phyloP scores from a whole-genome alignment of 2,888 invertebrate genomes.

The Hesperia comma region DNA sequence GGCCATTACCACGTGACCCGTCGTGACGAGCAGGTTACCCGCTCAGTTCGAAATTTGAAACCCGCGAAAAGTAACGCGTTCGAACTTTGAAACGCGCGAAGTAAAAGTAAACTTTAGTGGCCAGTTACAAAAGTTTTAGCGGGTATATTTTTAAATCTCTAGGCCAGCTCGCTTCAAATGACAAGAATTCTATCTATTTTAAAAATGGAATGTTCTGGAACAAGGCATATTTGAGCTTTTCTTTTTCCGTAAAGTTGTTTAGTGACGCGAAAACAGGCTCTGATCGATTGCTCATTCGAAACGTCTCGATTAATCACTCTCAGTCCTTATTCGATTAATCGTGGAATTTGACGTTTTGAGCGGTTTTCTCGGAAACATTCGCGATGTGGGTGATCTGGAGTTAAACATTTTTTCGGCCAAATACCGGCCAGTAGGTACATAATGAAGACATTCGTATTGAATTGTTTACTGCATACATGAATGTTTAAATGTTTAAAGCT shows the following conservation, averaged over 20 bases:
- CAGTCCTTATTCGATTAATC: conserved; percentile 69
- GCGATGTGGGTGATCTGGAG: conserved; percentile 66
- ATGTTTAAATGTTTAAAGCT: conserved; percentile 45
- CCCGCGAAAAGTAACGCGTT: conserved; percentile 11
- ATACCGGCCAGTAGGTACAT: conserved; percentile 56
- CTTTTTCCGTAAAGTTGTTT: conserved; percentile 43
- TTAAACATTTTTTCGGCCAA: conserved; percentile 61
- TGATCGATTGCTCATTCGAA: conserved; percentile 54
- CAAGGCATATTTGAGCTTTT: conserved; percentile 23
- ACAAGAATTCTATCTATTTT: conserved; percentile 13
- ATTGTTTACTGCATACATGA: conserved; percentile 64
- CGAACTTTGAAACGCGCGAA: conserved; percentile 39
- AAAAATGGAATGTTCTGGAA: conserved; percentile 30
- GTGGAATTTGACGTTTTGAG: conserved; percentile 69
- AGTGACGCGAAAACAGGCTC: conserved; percentile 45
- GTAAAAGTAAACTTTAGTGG: conserved; percentile 21
- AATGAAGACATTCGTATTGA: conserved; percentile 77
- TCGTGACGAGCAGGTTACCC: conserved; percentile 74
- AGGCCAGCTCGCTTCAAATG: conserved; percentile 20
- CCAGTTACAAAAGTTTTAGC: conserved; percentile 25
- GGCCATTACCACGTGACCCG: conserved; percentile 77
- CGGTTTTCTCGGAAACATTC: conserved; percentile 70
- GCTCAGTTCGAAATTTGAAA: conserved; percentile 46
- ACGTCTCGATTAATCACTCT: conserved; percentile 57
- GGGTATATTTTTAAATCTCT: conserved; percentile 10